Evolutionary conservation across 2,888 invertebrate genomes (phyloP).

Genomic region (Scaptomyza tumidula): DNA sequence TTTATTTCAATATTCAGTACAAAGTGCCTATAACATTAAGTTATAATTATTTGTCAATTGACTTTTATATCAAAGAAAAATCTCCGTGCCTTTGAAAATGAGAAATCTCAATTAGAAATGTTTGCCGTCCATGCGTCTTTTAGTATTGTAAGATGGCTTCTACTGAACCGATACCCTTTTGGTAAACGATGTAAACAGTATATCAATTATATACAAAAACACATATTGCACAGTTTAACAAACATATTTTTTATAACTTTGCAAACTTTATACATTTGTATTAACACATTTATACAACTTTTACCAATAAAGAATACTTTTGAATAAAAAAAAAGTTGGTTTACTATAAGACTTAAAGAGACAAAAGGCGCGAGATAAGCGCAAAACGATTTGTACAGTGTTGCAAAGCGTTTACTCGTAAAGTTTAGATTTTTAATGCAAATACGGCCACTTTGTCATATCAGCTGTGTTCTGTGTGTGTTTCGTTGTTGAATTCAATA

Average conservation of each 20-base stretch:
- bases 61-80: conserved; percentile 25
- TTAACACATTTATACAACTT: conserved; percentile 39
- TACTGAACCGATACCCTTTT: conserved; percentile 45
- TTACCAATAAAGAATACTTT: conserved; percentile 34
- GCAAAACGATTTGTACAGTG: conserved; percentile 20
- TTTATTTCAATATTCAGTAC: conserved; percentile 54
- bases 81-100: conserved; percentile 58
- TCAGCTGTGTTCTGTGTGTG: conserved; percentile 44
- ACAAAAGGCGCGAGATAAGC: conserved; percentile 20
- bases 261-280: conserved; percentile 60
- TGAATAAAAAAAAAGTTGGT: conserved; percentile 7
- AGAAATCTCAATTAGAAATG: conserved; percentile 34
- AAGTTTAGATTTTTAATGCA: neutral
- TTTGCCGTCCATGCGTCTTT: conserved; percentile 68
- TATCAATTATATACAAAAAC: neutral
- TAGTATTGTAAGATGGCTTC: conserved; percentile 55
- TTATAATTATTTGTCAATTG: conserved; percentile 23
- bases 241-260: conserved; percentile 20
- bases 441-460: conserved; percentile 32
- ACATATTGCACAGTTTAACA: conserved; percentile 9
- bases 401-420: conserved; percentile 20
- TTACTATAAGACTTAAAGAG: neutral
- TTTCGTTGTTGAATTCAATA: conserved; percentile 44
- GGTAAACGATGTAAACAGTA: conserved; percentile 22
- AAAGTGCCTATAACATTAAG: conserved; percentile 45